Percentiles rank a stretch among this genome's conserved stretches.
These are phyloP conservation scores for Gandaritis pyraliata DNA, from an alignment of 2,888 invertebrate species.

Conservation along the genomic window DNA sequence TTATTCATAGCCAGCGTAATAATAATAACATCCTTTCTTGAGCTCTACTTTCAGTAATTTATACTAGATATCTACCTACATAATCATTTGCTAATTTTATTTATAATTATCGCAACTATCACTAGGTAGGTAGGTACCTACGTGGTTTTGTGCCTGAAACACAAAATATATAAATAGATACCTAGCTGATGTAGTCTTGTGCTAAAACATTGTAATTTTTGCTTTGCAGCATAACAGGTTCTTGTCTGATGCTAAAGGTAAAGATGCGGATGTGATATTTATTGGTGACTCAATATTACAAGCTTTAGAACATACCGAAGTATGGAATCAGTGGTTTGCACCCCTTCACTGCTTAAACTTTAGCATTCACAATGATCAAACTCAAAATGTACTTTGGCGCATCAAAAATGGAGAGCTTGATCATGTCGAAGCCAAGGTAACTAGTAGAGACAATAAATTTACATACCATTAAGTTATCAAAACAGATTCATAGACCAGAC, in stretches of 20 bases:
- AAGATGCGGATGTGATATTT: constrained; percentile 96
- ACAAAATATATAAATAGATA: too few species aligned
- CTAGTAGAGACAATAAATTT: background rate
- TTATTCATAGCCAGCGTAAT: too few species aligned
- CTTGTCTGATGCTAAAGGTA: constrained; percentile 92
- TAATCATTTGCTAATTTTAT: too few species aligned
- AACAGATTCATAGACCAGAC: background rate
- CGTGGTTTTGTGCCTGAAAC: too few species aligned
- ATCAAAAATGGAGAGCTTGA: constrained; percentile 95
- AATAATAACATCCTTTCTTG: too few species aligned
- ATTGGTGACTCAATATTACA: constrained; percentile 95
- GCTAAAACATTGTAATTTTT: constrained; percentile 8
- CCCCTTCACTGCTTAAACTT: constrained; percentile 96
- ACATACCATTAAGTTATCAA: too few species aligned
- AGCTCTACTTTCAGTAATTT: background rate
- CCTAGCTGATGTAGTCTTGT: too few species aligned
- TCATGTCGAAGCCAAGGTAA: constrained; percentile 93
- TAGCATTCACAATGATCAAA: constrained; percentile 94
- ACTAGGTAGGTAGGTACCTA: too few species aligned
- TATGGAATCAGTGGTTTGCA: constrained; percentile 96
- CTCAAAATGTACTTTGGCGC: constrained; percentile 95
- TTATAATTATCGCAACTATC: too few species aligned
- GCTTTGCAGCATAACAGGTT: constrained; percentile 93
- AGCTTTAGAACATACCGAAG: constrained; percentile 91
- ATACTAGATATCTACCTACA: background rate